phyloP scores from a whole-genome alignment of 2,888 invertebrate genomes.

The Philereme vetulata region DNA sequence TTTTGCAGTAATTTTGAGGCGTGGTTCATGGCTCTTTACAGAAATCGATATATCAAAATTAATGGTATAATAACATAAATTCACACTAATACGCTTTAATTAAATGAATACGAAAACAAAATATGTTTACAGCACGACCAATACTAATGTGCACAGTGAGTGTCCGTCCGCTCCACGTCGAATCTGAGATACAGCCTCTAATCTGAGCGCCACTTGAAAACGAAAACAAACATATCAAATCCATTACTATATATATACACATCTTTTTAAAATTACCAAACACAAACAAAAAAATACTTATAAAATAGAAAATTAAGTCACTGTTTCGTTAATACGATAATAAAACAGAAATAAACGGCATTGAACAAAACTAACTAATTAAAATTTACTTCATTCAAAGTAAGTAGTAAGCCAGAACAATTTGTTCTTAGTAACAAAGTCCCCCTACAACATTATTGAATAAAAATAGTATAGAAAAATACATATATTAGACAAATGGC shows the following conservation, averaged over 20 bases:
- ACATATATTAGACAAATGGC: constrained; percentile 30
- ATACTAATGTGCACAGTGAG: constrained; percentile 83
- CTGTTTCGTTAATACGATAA: background rate
- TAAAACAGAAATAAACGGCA: constrained; percentile 1
- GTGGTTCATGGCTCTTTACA: constrained; percentile 67
- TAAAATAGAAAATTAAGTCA: too few species aligned
- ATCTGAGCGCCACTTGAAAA: constrained; percentile 53
- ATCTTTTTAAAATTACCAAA: background rate
- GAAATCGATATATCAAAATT: constrained; percentile 68
- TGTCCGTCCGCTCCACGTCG: constrained; percentile 64
- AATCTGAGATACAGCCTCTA: constrained; percentile 42
- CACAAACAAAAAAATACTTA: constrained; percentile 1
- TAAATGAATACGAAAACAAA: constrained; percentile 79
- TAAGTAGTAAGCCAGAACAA: too few species aligned
- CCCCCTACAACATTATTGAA: too few species aligned
- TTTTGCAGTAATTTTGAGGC: constrained; percentile 47
- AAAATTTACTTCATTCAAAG: too few species aligned
- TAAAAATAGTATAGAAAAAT: background rate
- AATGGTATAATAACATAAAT: constrained; percentile 78
- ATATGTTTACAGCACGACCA: constrained; percentile 81
- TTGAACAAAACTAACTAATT: too few species aligned
- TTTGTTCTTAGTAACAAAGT: too few species aligned
- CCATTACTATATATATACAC: too few species aligned
- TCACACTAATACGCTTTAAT: constrained; percentile 78
- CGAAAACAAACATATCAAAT: background rate